phyloP scores from a whole-genome alignment of 2,113 vertebrate genomes.

The Ivindomyrus marchei region DNA sequence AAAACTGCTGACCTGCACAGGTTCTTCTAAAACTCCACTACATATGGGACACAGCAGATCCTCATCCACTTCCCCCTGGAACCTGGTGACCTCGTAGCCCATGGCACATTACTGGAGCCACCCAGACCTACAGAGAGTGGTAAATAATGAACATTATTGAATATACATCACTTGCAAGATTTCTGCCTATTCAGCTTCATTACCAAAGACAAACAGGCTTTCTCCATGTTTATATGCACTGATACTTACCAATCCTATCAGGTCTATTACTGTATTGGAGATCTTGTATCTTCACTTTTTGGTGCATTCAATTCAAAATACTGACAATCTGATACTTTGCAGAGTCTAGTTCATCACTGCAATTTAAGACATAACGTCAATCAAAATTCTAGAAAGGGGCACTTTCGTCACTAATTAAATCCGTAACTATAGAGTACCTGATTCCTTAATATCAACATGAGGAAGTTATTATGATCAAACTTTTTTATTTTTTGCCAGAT shows the following conservation, averaged over 20 bases:
- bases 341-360: not conserved
- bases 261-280: not conserved
- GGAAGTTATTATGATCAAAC: not conserved
- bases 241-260: not conserved
- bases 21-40: conserved; percentile 95
- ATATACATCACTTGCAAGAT: not conserved
- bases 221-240: not conserved
- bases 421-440: not conserved
- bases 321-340: not conserved
- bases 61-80: conserved; percentile 97
- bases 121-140: conserved; percentile 53
- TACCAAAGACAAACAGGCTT: not conserved
- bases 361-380: not conserved
- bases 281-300: not conserved
- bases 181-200: not conserved
- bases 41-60: conserved; percentile 97
- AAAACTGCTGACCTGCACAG: conserved; percentile 75
- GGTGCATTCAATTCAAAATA: not conserved
- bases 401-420: not conserved
- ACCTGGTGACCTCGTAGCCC: conserved; percentile 96
- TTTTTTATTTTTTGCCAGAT: not conserved
- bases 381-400: not conserved
- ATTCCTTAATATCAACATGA: not conserved
- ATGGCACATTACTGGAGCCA: conserved; percentile 84
- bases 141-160: not conserved